Evolutionary conservation across 2,113 vertebrate species (phyloP), one percentile per base, ranked within the genome.

Genomic region (Centropus bengalensis): DNA sequence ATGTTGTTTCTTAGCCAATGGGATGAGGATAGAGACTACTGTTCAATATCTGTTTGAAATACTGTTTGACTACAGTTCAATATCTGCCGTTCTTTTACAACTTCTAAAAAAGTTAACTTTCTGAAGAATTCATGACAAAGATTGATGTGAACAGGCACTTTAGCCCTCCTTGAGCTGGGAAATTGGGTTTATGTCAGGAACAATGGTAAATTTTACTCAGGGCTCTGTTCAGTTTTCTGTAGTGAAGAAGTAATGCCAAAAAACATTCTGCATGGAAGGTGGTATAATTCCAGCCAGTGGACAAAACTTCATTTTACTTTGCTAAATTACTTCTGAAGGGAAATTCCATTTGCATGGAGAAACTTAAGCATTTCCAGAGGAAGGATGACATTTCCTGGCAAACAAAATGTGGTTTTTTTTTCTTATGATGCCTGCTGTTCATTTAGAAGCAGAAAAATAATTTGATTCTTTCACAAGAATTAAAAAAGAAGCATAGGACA

Each of bases 271-370:
- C 73, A 78, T 86, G 80, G 88, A 96, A 96, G 90, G 88, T 71
- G 85, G n/a, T 91, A 81, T 56, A 93, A 96, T 88, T 96, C 68
- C 82, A 95, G 79, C 79, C 85, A 78, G 85, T 78, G 94, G 85
- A 93, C 91, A 91, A 90, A 90, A 8, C n/a, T 15, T 83, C 17
- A 12, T 84, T 86, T 93, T 82, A 87, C 63, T 62, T 88, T 78
- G 33, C 52, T 83, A 90, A 90, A 91, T 90, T 91, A 55, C 23
- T 93, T 93, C 68, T 64, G 80, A 91, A 86, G 66, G 92, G 60
- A 96, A 96, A 90, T 83, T 96, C 90, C 86, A 81, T 86, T 96
- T 96, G 83, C 88, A 81, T 36, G 73, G 93, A 95, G 93, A 96
- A 95, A 86, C 77, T 74, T 88, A 83, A 81, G 66, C 73, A 84